A percentile compares a stretch with the other conserved stretches of the same genome.
These are phyloP conservation scores for Xenops minutus DNA, from an alignment of 2,797 vertebrate species.

Conservation along the genomic window DNA sequence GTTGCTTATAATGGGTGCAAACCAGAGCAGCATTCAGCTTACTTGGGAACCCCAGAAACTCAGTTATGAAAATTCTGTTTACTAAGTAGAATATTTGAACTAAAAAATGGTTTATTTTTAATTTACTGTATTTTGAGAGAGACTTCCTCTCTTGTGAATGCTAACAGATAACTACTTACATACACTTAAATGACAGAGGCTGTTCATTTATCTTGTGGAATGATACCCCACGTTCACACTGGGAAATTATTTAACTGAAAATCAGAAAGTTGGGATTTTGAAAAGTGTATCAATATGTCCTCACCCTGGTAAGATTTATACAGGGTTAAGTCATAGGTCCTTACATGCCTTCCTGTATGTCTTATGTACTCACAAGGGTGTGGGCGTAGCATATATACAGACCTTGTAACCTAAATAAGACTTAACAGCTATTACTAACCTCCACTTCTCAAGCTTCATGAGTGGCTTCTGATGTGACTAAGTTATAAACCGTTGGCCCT, in stretches of 20 bases:
- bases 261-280: background rate
- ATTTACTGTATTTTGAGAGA: constrained; percentile 37
- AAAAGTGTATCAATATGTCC: background rate
- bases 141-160: constrained; percentile 22
- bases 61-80: constrained; percentile 4
- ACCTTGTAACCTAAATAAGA: background rate
- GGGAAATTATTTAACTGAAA: background rate
- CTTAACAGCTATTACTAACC: background rate
- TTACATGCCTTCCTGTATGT: background rate
- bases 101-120: constrained; percentile 44
- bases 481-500: background rate
- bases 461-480: background rate
- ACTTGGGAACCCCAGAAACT: background rate
- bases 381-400: background rate
- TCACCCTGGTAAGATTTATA: background rate
- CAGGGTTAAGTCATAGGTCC: background rate
- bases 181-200: background rate
- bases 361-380: background rate
- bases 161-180: constrained; percentile 37
- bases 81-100: constrained; percentile 16
- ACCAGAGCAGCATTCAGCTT: background rate
- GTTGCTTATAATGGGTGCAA: background rate
- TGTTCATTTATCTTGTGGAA: constrained; percentile 1
- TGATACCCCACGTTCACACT: background rate
- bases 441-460: background rate